Evolutionary conservation across 2,888 invertebrate species (phyloP).

Genomic region (Vanessa cardui): DNA sequence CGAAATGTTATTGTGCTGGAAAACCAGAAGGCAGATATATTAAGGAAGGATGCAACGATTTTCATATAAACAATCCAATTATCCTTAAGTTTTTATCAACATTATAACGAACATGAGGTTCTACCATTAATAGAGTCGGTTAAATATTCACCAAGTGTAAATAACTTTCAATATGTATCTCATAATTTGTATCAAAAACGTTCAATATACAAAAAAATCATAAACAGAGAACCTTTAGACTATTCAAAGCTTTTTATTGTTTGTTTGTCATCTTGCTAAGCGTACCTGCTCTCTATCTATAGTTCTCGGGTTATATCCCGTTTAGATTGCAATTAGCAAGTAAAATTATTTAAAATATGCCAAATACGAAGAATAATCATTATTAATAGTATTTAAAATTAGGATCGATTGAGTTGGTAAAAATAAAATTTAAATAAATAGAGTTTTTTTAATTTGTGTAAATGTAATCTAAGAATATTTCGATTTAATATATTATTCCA

Average conservation of each 20-base stretch:
- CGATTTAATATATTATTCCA: too few relatives aligned
- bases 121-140: not conserved
- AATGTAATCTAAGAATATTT: too few relatives aligned
- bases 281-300: conserved; percentile 1
- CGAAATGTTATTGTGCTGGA: not conserved
- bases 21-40: not conserved
- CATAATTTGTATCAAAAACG: not conserved
- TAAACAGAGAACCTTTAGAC: not conserved
- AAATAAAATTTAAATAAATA: too few relatives aligned
- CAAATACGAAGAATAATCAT: too few relatives aligned
- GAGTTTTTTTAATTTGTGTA: too few relatives aligned
- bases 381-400: too few relatives aligned
- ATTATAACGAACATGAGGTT: not conserved
- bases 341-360: too few relatives aligned
- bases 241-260: not conserved
- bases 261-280: not conserved
- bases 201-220: not conserved
- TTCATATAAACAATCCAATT: not conserved
- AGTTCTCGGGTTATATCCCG: not conserved
- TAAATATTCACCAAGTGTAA: not conserved
- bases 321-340: not conserved
- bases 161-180: not conserved
- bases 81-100: not conserved
- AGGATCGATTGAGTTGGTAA: too few relatives aligned
- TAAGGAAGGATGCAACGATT: not conserved